Percentiles rank a stretch among this genome's conserved stretches.
Conservation (phyloP, 2,797 vertebrate genomes). For the Acridotheres tristis region DNA sequence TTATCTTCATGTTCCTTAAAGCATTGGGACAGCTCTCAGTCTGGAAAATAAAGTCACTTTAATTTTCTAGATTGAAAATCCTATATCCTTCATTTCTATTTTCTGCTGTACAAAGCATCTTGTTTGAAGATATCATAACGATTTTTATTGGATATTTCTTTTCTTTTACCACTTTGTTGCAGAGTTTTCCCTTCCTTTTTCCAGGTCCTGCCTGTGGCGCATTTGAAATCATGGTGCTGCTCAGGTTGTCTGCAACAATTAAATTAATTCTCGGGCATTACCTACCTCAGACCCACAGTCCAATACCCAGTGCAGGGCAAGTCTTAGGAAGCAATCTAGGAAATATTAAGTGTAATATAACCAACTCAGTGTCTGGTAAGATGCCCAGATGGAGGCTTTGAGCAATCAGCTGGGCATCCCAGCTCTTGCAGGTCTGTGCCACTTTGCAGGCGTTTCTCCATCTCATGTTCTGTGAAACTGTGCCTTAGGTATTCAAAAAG, state of each 20-base stretch:
- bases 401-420: not conserved
- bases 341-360: not conserved
- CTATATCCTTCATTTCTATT: not conserved
- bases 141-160: not conserved
- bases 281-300: not conserved
- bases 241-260: not conserved
- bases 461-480: not conserved
- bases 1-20: not conserved
- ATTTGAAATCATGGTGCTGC: not conserved
- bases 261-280: not conserved
- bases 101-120: not conserved
- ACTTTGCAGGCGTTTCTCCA: not conserved
- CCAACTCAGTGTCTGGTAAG: not conserved
- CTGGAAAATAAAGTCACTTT: not conserved
- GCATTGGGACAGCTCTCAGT: not conserved
- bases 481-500: not conserved
- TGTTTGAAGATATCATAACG: not conserved
- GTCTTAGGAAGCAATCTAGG: not conserved
- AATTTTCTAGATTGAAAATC: not conserved
- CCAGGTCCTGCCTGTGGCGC: not conserved
- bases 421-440: not conserved
- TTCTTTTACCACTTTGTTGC: not conserved
- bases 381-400: not conserved
- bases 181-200: not conserved
- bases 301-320: not conserved